Base-by-base conservation (phyloP, 2,797 vertebrate species). In the Rhinichthys osculus region DNA sequence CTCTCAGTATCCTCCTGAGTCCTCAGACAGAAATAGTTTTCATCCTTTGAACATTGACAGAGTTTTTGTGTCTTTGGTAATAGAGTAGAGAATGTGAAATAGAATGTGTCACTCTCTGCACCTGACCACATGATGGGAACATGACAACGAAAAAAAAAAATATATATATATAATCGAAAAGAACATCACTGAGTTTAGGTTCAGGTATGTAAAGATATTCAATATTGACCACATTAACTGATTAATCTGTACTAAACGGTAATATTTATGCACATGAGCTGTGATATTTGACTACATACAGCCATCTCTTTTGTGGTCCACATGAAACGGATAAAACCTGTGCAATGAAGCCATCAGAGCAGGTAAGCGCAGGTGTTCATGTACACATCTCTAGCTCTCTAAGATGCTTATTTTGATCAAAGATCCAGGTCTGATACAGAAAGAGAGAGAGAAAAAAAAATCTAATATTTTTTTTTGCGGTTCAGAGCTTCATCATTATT, bases 401-500 rank as follows among this genome's bases (percentile, higher is more conserved):
- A 38, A 79, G 23, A 85, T 72, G 67, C 30, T 59, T 85, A 52
- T 80, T 79, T 79, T 80, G 27, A 79, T 85, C 77, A n/a, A 35
- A 79, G 40, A 62, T 42, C 66, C 66, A 52, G 66, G 67, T 71
- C 47, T 71, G 52, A 84, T 77, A 78, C 8, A 52, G 44, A 83
- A 7, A 33, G 19, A 14, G 3, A 10, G 30, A 35, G 10, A 35
- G 4, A 3, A 27, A 69, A 57, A 59, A 85, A 72, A 62, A 78
- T 78, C 35, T 1, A 71, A 71, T 52, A 8, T 8, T 73, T 66
- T 80, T 80, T 85, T 66, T 33, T 21, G 54, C 16, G 40, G 30
- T 85, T 85, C 30, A 85, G 23, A 50, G 62, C 78, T 90, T 95
- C 92, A 93, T 94, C 91, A 89, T 84, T 93, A 93, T 94, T 94